These are phyloP conservation scores for Calephelis virginiensis DNA, from an alignment of 1,140 invertebrate genomes.

Conservation along the genomic window DNA sequence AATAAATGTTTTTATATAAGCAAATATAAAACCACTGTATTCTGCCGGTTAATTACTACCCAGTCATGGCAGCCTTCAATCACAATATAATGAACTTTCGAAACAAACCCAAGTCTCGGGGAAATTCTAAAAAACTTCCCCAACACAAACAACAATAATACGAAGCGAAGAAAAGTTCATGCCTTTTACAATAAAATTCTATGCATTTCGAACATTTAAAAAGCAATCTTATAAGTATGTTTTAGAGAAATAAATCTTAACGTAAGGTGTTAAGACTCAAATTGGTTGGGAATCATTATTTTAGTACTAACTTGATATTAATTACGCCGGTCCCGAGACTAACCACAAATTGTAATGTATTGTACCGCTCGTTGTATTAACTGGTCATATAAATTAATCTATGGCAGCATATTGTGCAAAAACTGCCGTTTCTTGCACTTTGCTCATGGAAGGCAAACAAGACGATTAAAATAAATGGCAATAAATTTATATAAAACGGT, in stretches of 20 bases:
- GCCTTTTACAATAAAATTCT: slow-evolving; percentile 28
- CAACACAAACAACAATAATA: slow-evolving; percentile 20
- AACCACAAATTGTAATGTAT: slow-evolving; percentile 62
- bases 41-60: background rate
- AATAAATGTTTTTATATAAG: background rate
- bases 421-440: slow-evolving; percentile 9
- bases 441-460: background rate
- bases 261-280: slow-evolving; percentile 25
- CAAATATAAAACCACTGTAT: background rate
- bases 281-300: slow-evolving; percentile 32
- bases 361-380: slow-evolving; percentile 46
- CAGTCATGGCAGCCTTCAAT: slow-evolving; percentile 2
- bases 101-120: slow-evolving; percentile 7
- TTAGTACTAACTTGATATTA: slow-evolving; percentile 60
- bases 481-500: no score
- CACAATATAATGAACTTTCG: slow-evolving; percentile 16
- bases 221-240: slow-evolving; percentile 23
- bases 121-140: slow-evolving; percentile 2
- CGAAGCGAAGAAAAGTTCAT: slow-evolving; percentile 26
- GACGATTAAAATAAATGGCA: no score
- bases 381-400: slow-evolving; percentile 37
- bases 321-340: slow-evolving; percentile 49
- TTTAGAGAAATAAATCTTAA: slow-evolving; percentile 22
- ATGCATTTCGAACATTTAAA: slow-evolving; percentile 26
- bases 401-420: slow-evolving; percentile 27